phyloP scores from a whole-genome alignment of 1,140 invertebrate species.

The Papilio machaon region DNA sequence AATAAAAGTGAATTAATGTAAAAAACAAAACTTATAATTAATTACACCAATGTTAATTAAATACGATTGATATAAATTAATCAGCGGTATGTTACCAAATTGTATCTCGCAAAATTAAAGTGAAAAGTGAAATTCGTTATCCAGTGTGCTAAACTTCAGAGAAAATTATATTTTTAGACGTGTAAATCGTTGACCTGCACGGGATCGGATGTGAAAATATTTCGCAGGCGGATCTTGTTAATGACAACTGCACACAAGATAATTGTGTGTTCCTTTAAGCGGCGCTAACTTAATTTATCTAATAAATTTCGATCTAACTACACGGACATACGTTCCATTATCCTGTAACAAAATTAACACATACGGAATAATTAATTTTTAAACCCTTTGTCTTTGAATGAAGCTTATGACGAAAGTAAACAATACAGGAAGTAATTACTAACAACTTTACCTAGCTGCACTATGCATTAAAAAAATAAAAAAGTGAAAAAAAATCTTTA shows the following conservation, averaged over 20 bases:
- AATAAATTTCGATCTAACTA: neutral
- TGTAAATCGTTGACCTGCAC: slow-evolving; percentile 65
- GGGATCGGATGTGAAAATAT: slow-evolving; percentile 60
- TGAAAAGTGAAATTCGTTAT: neutral
- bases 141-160: slow-evolving; percentile 28
- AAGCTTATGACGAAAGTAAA: slow-evolving; percentile 18
- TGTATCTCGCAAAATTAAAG: slow-evolving; percentile 31
- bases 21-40: slow-evolving; percentile 19
- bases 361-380: slow-evolving; percentile 25
- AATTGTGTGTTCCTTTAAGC: slow-evolving; percentile 50
- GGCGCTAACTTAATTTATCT: neutral
- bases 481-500: neutral
- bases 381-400: slow-evolving; percentile 28
- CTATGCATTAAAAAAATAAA: too few relatives aligned
- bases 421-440: neutral
- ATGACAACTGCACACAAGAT: slow-evolving; percentile 54
- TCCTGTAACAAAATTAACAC: neutral
- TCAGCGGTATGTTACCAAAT: slow-evolving; percentile 30
- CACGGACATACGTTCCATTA: neutral
- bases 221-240: slow-evolving; percentile 59
- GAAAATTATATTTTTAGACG: slow-evolving; percentile 50
- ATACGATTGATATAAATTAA: slow-evolving; percentile 9
- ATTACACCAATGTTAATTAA: slow-evolving; percentile 35
- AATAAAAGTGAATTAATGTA: neutral
- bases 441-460: neutral